Conservation (phyloP, 1,140 invertebrate genomes). For the Matsumurasca onukii region DNA sequence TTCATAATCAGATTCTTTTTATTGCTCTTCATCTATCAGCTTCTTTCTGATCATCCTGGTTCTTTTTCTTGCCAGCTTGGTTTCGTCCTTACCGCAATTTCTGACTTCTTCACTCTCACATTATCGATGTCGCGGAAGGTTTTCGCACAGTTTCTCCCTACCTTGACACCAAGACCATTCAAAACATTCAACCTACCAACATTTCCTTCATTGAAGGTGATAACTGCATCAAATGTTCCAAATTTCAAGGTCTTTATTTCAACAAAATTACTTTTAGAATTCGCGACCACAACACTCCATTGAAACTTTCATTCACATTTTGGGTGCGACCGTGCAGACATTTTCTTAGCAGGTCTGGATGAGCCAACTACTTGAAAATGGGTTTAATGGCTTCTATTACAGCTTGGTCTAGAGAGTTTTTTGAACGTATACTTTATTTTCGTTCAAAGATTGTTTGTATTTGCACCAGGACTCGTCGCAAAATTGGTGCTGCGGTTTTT, state of each 20-base stretch:
- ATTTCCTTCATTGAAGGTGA: background rate
- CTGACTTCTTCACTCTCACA: background rate
- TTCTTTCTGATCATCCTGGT: background rate
- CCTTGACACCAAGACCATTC: background rate
- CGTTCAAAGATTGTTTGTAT: conserved; percentile 33
- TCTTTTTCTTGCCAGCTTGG: background rate
- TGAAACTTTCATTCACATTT: background rate
- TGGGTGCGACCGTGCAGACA: background rate
- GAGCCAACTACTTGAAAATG: background rate
- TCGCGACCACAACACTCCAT: background rate
- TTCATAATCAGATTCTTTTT: background rate
- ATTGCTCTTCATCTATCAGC: background rate
- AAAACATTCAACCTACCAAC: background rate
- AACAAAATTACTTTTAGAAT: conserved; percentile 2
- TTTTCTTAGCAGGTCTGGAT: background rate
- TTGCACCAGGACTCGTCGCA: conserved; percentile 38
- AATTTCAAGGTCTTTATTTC: background rate
- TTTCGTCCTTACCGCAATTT: background rate
- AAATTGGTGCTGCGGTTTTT: conserved; percentile 40
- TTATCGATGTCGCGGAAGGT: background rate
- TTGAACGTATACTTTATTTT: background rate
- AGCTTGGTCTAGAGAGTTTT: background rate
- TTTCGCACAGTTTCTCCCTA: background rate
- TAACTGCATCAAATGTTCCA: conserved; percentile 3
- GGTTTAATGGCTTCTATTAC: background rate